These are phyloP conservation scores for Magallana angulata DNA, from an alignment of 1,140 invertebrate species.

Conservation along the genomic window DNA sequence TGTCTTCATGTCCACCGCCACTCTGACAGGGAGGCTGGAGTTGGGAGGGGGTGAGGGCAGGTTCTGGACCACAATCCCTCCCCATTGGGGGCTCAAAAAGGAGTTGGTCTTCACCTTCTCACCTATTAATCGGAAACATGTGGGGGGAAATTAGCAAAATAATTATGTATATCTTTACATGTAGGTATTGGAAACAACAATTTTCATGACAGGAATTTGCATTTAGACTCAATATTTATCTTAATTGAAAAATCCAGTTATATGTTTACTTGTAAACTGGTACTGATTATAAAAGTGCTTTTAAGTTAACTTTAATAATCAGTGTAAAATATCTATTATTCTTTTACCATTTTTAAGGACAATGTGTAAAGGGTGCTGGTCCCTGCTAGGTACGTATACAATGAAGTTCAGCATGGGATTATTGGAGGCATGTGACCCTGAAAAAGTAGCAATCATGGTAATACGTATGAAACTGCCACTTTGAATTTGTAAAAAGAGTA, in stretches of 20 bases:
- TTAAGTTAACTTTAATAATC: too few relatives aligned
- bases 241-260: too few relatives aligned
- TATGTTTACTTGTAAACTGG: too few relatives aligned
- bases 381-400: conserved; percentile 88
- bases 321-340: too few relatives aligned
- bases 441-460: conserved; percentile 45
- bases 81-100: conserved; percentile 95
- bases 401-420: conserved; percentile 91
- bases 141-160: too few relatives aligned
- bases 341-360: conserved; percentile 73
- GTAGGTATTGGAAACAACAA: too few relatives aligned
- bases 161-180: too few relatives aligned
- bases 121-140: conserved; percentile 53
- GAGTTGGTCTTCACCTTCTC: conserved; percentile 82
- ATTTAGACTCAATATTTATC: too few relatives aligned
- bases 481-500: too few relatives aligned
- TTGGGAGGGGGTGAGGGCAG: conserved; percentile 64
- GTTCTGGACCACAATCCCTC: conserved; percentile 83
- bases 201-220: too few relatives aligned
- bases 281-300: too few relatives aligned
- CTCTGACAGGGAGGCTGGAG: conserved; percentile 81
- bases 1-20: conserved; percentile 82
- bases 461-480: neutral
- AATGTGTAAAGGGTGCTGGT: conserved; percentile 87
- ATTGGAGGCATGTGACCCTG: conserved; percentile 88